Evolutionary conservation across 2,113 vertebrate species (phyloP).

Genomic region (Ptychochromis oligacanthus): DNA sequence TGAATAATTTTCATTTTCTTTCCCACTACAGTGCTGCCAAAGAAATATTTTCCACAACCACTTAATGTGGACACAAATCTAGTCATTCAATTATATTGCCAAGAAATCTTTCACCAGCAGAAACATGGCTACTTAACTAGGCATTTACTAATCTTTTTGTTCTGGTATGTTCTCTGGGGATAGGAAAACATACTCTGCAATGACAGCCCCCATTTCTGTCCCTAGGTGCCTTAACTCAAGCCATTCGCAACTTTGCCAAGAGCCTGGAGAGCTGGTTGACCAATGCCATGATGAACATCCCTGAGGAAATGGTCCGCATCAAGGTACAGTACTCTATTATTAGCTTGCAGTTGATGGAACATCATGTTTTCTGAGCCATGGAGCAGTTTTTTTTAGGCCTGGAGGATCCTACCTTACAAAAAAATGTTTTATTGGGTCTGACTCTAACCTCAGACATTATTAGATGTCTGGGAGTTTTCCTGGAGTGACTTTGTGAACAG

Average conservation of each 20-base stretch:
- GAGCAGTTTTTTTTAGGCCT: background rate
- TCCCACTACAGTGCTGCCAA: background rate
- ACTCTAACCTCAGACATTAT: background rate
- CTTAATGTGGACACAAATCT: background rate
- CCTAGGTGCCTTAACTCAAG: constrained; percentile 96
- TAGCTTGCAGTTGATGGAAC: background rate
- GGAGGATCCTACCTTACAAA: background rate
- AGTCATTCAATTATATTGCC: background rate
- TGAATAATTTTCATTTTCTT: background rate
- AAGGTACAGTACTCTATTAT: constrained; percentile 79
- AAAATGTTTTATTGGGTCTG: background rate
- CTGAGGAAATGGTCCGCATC: constrained; percentile 93
- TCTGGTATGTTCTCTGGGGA: background rate
- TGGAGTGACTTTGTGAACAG: background rate
- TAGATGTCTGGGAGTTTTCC: background rate
- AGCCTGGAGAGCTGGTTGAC: constrained; percentile 95
- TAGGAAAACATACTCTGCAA: background rate
- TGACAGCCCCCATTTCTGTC: background rate
- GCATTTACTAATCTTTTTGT: background rate
- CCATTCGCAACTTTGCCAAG: constrained; percentile 95
- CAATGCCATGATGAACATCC: constrained; percentile 95
- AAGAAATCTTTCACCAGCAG: background rate
- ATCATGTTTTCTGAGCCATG: background rate
- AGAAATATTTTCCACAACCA: background rate
- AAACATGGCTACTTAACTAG: background rate